These are phyloP conservation scores for Gallinago paraguaiae DNA, from an alignment of 2,113 vertebrate species.

Conservation along the genomic window DNA sequence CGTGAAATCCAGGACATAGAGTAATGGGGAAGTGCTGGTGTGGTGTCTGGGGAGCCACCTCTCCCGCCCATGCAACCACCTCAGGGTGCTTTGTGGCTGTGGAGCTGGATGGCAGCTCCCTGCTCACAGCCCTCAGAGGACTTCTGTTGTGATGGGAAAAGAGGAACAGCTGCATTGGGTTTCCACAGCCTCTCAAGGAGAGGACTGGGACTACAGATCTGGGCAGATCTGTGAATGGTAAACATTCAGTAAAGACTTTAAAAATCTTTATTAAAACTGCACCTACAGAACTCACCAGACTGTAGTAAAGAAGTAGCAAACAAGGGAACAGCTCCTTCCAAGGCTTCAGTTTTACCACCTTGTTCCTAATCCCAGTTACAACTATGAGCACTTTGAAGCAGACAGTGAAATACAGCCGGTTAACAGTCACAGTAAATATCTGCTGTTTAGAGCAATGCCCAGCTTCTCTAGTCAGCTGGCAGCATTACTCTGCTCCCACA, in stretches of 20 bases:
- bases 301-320: neutral
- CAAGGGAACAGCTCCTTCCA: neutral
- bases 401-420: neutral
- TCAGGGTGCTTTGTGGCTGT: too few relatives aligned
- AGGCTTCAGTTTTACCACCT: neutral
- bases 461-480: neutral
- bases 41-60: neutral
- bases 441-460: neutral
- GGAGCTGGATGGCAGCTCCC: neutral
- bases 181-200: neutral
- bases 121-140: neutral
- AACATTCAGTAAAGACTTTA: neutral
- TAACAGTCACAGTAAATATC: neutral
- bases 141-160: fast-evolving
- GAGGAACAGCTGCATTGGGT: neutral
- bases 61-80: fast-evolving
- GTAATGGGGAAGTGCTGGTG: neutral
- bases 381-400: neutral
- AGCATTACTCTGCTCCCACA: neutral
- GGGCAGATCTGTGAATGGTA: neutral
- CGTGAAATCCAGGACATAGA: neutral
- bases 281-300: neutral
- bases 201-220: neutral
- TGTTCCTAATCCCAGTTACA: neutral
- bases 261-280: neutral